These are phyloP conservation scores for Dastarcus helophoroides DNA, from an alignment of 2,888 invertebrate genomes.

Conservation along the genomic window DNA sequence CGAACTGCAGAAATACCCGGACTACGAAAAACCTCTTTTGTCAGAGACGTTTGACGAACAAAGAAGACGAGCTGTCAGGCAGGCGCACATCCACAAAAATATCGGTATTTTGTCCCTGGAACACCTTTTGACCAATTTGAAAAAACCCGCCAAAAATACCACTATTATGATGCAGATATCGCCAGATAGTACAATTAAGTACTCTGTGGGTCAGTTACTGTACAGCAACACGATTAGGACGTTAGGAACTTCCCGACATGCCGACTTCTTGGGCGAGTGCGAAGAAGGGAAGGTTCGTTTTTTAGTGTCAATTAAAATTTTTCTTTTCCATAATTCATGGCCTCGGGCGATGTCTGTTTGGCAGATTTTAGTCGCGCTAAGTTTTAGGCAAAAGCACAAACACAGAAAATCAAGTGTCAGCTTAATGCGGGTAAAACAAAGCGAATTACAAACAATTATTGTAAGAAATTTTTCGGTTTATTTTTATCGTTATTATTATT, in stretches of 20 bases:
- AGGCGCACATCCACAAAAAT: constrained; percentile 53
- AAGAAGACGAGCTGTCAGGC: constrained; percentile 44
- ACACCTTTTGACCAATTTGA: constrained; percentile 42
- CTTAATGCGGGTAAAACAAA: too few species aligned
- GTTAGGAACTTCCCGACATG: constrained; percentile 53
- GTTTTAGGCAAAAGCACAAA: too few species aligned
- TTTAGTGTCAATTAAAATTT: too few species aligned
- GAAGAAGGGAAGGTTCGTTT: constrained; percentile 25
- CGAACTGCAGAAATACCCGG: constrained; percentile 22
- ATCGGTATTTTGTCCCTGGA: constrained; percentile 49
- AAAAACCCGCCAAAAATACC: constrained; percentile 38
- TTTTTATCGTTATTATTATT: too few species aligned
- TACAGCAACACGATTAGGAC: constrained; percentile 53
- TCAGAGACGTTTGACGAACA: constrained; percentile 28
- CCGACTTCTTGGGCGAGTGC: constrained; percentile 40
- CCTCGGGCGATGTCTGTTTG: too few species aligned
- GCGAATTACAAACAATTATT: too few species aligned
- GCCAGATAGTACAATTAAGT: constrained; percentile 53
- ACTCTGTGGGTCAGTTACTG: constrained; percentile 49
- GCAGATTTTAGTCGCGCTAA: too few species aligned
- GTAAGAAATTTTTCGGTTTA: too few species aligned
- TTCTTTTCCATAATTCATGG: too few species aligned
- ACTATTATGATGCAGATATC: constrained; percentile 49
- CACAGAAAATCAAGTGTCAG: too few species aligned
- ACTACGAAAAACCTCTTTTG: constrained; percentile 21